Evolutionary conservation across 1,140 invertebrate genomes (phyloP).

Genomic region (Microplitis mediator): DNA sequence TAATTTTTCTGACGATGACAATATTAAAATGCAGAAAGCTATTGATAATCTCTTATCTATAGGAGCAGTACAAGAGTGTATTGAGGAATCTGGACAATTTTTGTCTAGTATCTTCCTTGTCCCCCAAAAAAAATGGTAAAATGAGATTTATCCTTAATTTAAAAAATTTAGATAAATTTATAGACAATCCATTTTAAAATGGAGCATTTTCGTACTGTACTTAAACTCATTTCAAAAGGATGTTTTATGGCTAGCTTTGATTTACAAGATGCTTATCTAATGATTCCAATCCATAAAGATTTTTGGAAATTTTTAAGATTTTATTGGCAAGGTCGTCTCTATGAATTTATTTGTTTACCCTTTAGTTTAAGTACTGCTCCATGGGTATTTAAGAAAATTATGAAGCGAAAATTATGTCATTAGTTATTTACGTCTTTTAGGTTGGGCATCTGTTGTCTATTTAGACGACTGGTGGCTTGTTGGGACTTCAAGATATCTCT

Average conservation of each 20-base stretch:
- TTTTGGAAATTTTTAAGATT: conserved; percentile 36
- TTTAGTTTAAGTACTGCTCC: conserved; percentile 30
- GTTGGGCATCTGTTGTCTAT: conserved; percentile 26
- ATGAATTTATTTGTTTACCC: conserved; percentile 30
- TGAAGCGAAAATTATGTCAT: conserved; percentile 36
- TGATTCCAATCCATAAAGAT: conserved; percentile 26
- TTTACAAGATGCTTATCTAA: conserved; percentile 42
- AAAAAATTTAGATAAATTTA: conserved; percentile 38
- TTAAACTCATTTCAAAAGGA: conserved; percentile 31
- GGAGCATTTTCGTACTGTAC: conserved; percentile 35
- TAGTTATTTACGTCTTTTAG: conserved; percentile 24
- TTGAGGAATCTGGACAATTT: conserved; percentile 23
- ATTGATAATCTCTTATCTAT: background rate
- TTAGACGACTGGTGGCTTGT: conserved; percentile 32
- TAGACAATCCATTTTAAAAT: conserved; percentile 37
- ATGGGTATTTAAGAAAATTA: conserved; percentile 35
- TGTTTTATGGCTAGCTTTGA: conserved; percentile 33
- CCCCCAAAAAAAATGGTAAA: conserved; percentile 36
- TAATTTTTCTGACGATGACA: background rate
- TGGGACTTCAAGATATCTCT: conserved; percentile 2
- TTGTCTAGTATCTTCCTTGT: conserved; percentile 37
- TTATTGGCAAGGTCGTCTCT: conserved; percentile 16
- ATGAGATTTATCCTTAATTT: conserved; percentile 39
- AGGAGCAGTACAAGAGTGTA: conserved; percentile 17
- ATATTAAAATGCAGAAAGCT: conserved; percentile 3